Evolutionary conservation across 2,888 invertebrate genomes (phyloP), one percentile per base, ranked within the genome.

Genomic region (Cephus sareptanus): DNA sequence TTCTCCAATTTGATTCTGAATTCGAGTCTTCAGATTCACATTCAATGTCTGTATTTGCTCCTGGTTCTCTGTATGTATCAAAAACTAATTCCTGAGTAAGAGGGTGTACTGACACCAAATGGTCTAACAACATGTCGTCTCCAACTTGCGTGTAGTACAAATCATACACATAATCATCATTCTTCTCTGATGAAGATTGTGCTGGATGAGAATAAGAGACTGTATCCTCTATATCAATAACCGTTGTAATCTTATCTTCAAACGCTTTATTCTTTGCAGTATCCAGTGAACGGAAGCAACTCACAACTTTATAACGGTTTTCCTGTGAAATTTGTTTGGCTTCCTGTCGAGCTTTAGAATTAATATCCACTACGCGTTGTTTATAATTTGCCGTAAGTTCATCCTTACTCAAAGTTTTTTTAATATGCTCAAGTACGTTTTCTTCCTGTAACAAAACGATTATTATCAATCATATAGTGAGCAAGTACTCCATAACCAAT

Each of bases 1-100:
- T 96, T 80, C 94, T 92, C 93, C 94, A 95, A 89, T 96, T 94
- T 84, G 95, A 94, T 90, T 97, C 96, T 81, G 95, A 95, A 92
- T 97, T 96, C 0, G 96, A 96, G 89, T 96, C 96, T 82, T 94
- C 94, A 35, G 93, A 93, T 85, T 94, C 94, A 11, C 75, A 79
- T 74, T 84, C 84, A 6, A 79, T 79, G 11, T 92, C 92, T 33
- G 90, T 90, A 75, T 89, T 87, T 6, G 12, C 71, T 37, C 12
- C 76, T 3, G 83, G 79, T 35, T 88, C 85, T 73, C 82, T 81
- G 70, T 84, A 85, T 35, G 75, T 80, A 76, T 90, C 92, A 79
- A 89, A 91, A 6, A 92, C 87, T 11, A 93, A 82, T 34, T 92
- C 91, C 77, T 92, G 89, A 79, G 92, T 90, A 23, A 92, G 84